A percentile compares a stretch with the other conserved stretches of the same genome.
Evolutionary conservation across 2,797 vertebrate species (phyloP).

Genomic region (Staurois parvus): DNA sequence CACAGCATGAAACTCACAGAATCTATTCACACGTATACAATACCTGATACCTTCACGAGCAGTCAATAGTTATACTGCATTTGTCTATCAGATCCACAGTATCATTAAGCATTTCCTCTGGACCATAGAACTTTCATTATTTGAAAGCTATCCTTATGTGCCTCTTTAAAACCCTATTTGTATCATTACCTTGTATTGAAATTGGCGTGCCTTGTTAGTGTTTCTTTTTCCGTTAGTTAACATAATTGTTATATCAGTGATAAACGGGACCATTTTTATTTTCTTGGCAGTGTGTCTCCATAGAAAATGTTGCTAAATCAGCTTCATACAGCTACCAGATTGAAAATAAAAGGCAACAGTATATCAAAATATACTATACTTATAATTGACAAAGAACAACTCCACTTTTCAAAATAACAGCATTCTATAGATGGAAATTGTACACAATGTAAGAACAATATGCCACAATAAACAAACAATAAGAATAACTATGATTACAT

Average conservation of each 20-base stretch:
- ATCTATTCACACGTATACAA: constrained; percentile 14
- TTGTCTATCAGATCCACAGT: constrained; percentile 3
- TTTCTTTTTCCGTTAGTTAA: not conserved
- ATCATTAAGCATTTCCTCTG: not conserved
- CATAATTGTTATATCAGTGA: not conserved
- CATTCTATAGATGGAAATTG: too few relatives aligned
- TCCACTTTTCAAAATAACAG: too few relatives aligned
- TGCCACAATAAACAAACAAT: too few relatives aligned
- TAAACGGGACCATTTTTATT: not conserved
- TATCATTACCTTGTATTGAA: not conserved
- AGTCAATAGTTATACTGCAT: not conserved
- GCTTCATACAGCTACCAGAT: too few relatives aligned
- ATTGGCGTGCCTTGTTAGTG: not conserved
- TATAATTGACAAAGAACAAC: too few relatives aligned
- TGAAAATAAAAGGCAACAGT: too few relatives aligned
- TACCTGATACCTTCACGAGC: not conserved
- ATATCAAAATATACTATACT: too few relatives aligned
- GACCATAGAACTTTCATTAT: not conserved
- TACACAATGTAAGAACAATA: too few relatives aligned
- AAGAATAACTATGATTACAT: too few relatives aligned
- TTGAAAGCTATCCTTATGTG: not conserved
- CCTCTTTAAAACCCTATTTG: not conserved
- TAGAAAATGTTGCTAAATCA: too few relatives aligned
- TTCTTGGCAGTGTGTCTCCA: too few relatives aligned
- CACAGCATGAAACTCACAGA: constrained; percentile 9